These are phyloP conservation scores for Chymomyza caudatula DNA, from an alignment of 2,888 invertebrate genomes.

Conservation along the genomic window DNA sequence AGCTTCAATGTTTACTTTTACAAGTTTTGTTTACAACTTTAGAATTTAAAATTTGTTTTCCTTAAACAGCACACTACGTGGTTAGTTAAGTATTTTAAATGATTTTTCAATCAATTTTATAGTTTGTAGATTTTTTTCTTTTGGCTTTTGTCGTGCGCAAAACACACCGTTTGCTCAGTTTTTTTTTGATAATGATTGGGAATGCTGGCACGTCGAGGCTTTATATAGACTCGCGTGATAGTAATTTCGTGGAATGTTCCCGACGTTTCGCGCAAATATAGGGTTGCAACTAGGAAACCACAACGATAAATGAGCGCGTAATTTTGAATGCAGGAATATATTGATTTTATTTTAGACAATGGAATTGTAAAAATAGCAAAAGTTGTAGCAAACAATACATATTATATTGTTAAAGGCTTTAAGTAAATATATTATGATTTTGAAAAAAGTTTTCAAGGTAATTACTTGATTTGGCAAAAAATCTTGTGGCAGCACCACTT, in stretches of 20 bases:
- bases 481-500: too few species aligned
- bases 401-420: too few species aligned
- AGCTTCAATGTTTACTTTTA: background rate
- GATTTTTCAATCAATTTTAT: conserved; percentile 3
- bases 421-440: too few species aligned
- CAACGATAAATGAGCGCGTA: background rate
- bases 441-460: too few species aligned
- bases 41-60: background rate
- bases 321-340: background rate
- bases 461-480: too few species aligned
- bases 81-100: background rate
- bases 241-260: conserved; percentile 56
- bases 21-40: conserved; percentile 5
- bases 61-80: conserved; percentile 1
- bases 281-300: conserved; percentile 50
- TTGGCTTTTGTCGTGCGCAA: background rate
- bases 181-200: conserved; percentile 23
- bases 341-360: too few species aligned
- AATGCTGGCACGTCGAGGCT: background rate
- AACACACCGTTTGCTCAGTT: background rate
- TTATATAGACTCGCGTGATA: conserved; percentile 47
- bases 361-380: too few species aligned
- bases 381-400: too few species aligned
- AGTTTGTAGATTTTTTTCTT: conserved; percentile 3
- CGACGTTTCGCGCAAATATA: conserved; percentile 51